A percentile compares a stretch with the other conserved stretches of the same genome.
Conservation (phyloP, 2,888 invertebrate genomes). For the Cataglyphis altisquamis region DNA sequence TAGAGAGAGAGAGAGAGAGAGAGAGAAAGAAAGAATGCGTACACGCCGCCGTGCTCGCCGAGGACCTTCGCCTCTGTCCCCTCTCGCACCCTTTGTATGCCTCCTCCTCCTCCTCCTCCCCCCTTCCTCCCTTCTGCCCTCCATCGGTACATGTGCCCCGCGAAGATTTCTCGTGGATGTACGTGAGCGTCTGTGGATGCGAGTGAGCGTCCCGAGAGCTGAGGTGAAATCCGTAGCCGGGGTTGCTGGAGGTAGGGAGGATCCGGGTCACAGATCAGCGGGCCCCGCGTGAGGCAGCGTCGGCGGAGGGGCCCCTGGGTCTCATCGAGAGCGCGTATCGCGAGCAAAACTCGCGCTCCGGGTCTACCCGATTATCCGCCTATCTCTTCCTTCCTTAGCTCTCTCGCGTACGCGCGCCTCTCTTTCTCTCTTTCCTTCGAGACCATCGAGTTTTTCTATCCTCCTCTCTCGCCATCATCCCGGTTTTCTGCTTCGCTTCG, state of each 20-base stretch:
- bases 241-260: constrained; percentile 84
- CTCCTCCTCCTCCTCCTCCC: neutral
- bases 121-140: neutral
- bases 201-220: constrained; percentile 74
- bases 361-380: constrained; percentile 75
- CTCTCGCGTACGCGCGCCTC: neutral
- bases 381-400: constrained; percentile 52
- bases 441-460: constrained; percentile 7
- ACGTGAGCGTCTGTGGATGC: constrained; percentile 62
- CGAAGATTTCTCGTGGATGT: constrained; percentile 59
- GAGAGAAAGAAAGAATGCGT: constrained; percentile 71
- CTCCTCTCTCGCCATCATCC: constrained; percentile 19
- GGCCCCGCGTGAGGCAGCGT: constrained; percentile 79
- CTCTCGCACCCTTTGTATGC: constrained; percentile 12
- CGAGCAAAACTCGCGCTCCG: constrained; percentile 81
- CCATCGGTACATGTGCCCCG: constrained; percentile 55
- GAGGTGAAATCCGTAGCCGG: constrained; percentile 79
- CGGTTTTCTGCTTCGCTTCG: constrained; percentile 18
- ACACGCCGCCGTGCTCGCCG: constrained; percentile 64
- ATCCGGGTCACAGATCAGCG: constrained; percentile 86
- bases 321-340: constrained; percentile 85
- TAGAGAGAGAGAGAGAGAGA: constrained; percentile 31
- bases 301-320: constrained; percentile 76
- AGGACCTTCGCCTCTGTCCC: neutral
- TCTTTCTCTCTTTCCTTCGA: neutral